Conservation (phyloP, 2,888 invertebrate genomes). For the Galerucella calmariensis region DNA sequence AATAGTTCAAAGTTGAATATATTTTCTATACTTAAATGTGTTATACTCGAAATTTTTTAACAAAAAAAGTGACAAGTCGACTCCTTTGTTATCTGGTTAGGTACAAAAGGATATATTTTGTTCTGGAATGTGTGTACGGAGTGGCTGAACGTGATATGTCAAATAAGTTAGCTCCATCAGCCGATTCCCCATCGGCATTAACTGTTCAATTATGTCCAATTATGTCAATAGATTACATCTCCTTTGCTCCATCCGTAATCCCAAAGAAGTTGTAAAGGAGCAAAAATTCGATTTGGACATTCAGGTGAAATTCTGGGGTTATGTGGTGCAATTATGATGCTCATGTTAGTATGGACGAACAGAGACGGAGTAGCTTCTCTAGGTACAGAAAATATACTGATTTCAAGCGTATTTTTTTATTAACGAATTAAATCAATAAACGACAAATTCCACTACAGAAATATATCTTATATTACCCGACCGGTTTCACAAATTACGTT, state of each 20-base stretch:
- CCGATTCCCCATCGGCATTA: constrained; percentile 47
- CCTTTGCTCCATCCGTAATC: constrained; percentile 51
- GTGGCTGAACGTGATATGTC: constrained; percentile 27
- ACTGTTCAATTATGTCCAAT: constrained; percentile 57
- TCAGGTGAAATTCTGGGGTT: constrained; percentile 51
- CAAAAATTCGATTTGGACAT: constrained; percentile 51
- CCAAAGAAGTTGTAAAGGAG: constrained; percentile 57
- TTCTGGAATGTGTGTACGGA: not conserved
- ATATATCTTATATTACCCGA: no score
- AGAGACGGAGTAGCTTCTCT: constrained; percentile 10
- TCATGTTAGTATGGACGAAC: constrained; percentile 40
- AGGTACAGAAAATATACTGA: not conserved
- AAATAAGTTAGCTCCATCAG: constrained; percentile 41
- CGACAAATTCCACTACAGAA: no score
- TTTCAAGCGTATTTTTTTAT: no score
- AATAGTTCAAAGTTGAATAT: no score
- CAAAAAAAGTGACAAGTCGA: not conserved
- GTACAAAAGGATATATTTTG: not conserved
- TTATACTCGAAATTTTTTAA: no score
- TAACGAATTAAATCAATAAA: no score
- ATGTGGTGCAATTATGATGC: constrained; percentile 55
- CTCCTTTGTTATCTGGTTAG: not conserved
- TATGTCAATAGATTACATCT: constrained; percentile 52
- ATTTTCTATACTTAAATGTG: no score
- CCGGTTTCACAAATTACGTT: no score